Evolutionary conservation across 2,113 vertebrate species (phyloP).

Genomic region (Macaca nemestrina): DNA sequence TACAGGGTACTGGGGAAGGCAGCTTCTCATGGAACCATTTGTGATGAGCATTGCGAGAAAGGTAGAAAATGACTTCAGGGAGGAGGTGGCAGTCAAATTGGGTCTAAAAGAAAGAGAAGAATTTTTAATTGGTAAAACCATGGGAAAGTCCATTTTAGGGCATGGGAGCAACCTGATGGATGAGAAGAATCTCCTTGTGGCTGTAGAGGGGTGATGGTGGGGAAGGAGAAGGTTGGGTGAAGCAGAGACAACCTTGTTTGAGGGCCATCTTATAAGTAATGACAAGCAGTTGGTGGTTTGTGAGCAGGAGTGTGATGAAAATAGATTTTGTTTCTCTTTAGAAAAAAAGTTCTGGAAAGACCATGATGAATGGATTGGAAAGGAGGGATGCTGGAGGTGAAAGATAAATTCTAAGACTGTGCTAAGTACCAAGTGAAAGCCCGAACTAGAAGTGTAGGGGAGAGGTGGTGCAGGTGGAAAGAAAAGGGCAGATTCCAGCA

Average conservation of each 20-base stretch:
- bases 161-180: background rate
- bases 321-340: background rate
- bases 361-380: background rate
- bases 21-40: background rate
- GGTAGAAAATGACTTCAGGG: background rate
- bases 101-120: background rate
- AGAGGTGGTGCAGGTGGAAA: background rate
- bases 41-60: background rate
- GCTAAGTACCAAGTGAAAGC: background rate
- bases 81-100: background rate
- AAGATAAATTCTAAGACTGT: background rate
- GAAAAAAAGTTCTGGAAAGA: background rate
- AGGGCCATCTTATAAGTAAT: background rate
- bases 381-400: background rate
- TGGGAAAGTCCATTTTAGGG: background rate
- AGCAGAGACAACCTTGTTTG: background rate
- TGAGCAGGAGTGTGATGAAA: background rate
- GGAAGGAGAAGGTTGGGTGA: background rate
- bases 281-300: background rate
- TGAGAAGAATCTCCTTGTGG: background rate
- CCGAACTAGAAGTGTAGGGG: no score
- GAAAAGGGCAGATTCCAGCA: background rate
- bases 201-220: background rate
- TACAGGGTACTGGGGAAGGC: background rate
- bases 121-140: background rate